Base-by-base conservation (phyloP, 1,140 invertebrate genomes). In the Musca domestica region DNA sequence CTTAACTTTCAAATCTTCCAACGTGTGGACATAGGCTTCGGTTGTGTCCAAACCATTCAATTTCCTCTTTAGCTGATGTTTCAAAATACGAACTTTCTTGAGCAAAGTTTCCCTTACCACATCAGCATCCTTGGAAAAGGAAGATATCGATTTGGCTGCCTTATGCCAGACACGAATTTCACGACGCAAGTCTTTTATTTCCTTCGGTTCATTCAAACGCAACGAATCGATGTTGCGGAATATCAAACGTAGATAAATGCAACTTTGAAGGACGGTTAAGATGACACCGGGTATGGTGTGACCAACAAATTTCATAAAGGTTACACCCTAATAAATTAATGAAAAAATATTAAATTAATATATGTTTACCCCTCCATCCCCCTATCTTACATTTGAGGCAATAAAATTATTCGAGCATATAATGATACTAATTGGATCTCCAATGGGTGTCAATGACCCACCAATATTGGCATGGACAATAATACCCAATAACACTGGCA, bases 341-440 rank as follows among this genome's bases (percentile, higher is more conserved):
- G 54, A 25, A 15, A n/a, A 25, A 58, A 15, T 19, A 12, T 54
- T 25, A 58, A 58, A 27, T 1, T 54, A 58, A 58, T 25, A 27
- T 27, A 12, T 22, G 20, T 56, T 25, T 25, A 56, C 22, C 23
- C 15, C 7, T 47, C 23, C 51, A 54, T 25, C 5, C n/a, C 20
- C n/a, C 3, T 56, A 56, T 64, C 77, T 74, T 80, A 89, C 88
- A 67, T 85, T 84, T 58, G 84, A 81, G 12, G 84, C 80, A 22
- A 91, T 86, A n/a, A 85, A 84, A 41, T 80, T 77, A 83, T 91
- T 89, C 0, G 87, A 88, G n/a, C 90, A 87, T 5, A 93, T 92
- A 65, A 94, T 93, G 9, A 93, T 90, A 80, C 93, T 93, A 0
- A 92, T 91, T 10, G 92, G 92, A 82, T 94, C 92, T 0, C 92